A percentile compares a stretch with the other conserved stretches of the same genome.
These are phyloP conservation scores for Morpho deidamia DNA, from an alignment of 2,888 invertebrate species.

Conservation along the genomic window DNA sequence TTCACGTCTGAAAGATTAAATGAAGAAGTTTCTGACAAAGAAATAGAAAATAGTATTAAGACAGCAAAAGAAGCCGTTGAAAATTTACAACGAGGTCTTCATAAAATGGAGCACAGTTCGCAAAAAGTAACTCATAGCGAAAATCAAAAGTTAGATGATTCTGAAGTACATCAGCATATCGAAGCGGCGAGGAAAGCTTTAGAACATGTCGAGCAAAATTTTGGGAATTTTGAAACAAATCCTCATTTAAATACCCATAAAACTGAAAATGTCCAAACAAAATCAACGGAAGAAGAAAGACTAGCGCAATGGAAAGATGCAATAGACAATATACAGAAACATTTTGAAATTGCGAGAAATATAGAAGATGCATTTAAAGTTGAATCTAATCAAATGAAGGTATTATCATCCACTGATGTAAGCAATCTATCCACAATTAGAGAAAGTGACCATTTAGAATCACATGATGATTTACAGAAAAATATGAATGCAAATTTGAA, in stretches of 20 bases:
- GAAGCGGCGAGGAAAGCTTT: slow-evolving; percentile 52
- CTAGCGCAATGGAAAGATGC: slow-evolving; percentile 60
- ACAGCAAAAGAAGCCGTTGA: slow-evolving; percentile 65
- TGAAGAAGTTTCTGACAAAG: slow-evolving; percentile 37
- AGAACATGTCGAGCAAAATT: slow-evolving; percentile 49
- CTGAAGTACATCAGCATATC: slow-evolving; percentile 50
- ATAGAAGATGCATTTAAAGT: slow-evolving; percentile 56
- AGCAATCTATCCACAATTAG: background rate
- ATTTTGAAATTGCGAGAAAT: slow-evolving; percentile 50
- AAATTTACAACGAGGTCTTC: slow-evolving; percentile 50
- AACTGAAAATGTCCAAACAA: slow-evolving; percentile 33
- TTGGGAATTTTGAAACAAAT: slow-evolving; percentile 43
- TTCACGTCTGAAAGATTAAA: slow-evolving; percentile 30
- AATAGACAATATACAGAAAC: slow-evolving; percentile 46
- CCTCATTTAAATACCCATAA: slow-evolving; percentile 36
- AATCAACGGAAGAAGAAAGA: slow-evolving; percentile 43
- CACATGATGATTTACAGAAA: background rate
- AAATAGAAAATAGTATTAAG: slow-evolving; percentile 55
- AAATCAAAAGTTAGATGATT: slow-evolving; percentile 31
- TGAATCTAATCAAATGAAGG: slow-evolving; percentile 20
- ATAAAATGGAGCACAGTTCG: slow-evolving; percentile 41
- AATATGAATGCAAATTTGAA: background rate
- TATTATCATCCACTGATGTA: background rate
- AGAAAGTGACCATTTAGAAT: slow-evolving; percentile 8
- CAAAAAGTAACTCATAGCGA: slow-evolving; percentile 16